Percentiles rank a stretch among this genome's conserved stretches.
phyloP scores from a whole-genome alignment of 1,140 invertebrate genomes.

The Neodiprion fabricii region DNA sequence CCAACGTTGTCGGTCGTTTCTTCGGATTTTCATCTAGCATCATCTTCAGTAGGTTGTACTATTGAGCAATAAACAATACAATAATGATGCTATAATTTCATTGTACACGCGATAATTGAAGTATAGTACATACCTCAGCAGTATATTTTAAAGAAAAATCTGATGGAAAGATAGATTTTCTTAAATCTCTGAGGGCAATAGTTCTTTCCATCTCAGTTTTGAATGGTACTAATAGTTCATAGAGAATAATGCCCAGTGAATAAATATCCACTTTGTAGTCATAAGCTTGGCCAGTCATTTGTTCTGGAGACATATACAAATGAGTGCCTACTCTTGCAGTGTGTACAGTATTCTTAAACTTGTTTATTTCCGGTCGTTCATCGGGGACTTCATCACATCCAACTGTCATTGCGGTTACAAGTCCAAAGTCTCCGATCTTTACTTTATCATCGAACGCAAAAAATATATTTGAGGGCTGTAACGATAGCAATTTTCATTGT shows the following conservation, averaged over 20 bases:
- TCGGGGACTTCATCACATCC: constrained; percentile 58
- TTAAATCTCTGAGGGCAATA: constrained; percentile 66
- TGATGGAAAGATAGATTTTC: constrained; percentile 73
- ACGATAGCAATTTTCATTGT: constrained; percentile 32
- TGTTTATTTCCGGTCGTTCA: constrained; percentile 32
- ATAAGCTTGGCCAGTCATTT: constrained; percentile 79
- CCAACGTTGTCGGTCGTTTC: constrained; percentile 77
- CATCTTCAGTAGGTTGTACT: constrained; percentile 75
- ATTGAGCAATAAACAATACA: constrained; percentile 47
- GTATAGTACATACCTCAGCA: constrained; percentile 68
- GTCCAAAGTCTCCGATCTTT: constrained; percentile 96
- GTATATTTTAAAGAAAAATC: constrained; percentile 71
- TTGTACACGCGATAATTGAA: neutral
- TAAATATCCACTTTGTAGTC: constrained; percentile 97
- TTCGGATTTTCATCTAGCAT: constrained; percentile 80
- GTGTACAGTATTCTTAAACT: constrained; percentile 54
- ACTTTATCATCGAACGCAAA: constrained; percentile 89
- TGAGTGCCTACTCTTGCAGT: constrained; percentile 85
- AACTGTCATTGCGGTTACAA: constrained; percentile 86
- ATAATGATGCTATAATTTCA: constrained; percentile 5
- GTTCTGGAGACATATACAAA: constrained; percentile 98
- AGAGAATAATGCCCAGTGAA: constrained; percentile 92
- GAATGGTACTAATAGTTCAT: constrained; percentile 91
- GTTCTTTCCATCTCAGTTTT: constrained; percentile 89
- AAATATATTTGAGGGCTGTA: constrained; percentile 93